Conservation (phyloP, 2,113 vertebrate genomes). For the Danio rerio region GRCz12tu NC_133187.1:21463501-21464000, state of each 20-base stretch:
- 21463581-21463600: slow-evolving; percentile 39
- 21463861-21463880: slow-evolving; percentile 45
- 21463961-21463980: slow-evolving; percentile 59
- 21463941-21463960: slow-evolving; percentile 58
- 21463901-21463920: slow-evolving; percentile 43
- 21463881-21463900: slow-evolving; percentile 47
- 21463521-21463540: background rate
- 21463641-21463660: slow-evolving; percentile 65
- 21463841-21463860: slow-evolving; percentile 47
- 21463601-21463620: slow-evolving; percentile 31
- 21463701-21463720: slow-evolving; percentile 48
- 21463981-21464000: slow-evolving; percentile 59
- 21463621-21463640: slow-evolving; percentile 56
- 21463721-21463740: slow-evolving; percentile 24
- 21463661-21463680: slow-evolving; percentile 63
- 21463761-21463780: slow-evolving; percentile 45
- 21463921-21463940: slow-evolving; percentile 38
- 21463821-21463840: slow-evolving; percentile 44
- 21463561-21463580: slow-evolving; percentile 52
- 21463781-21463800: slow-evolving; percentile 38
- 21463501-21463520: background rate
- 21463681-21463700: slow-evolving; percentile 60
- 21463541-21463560: slow-evolving; percentile 14
- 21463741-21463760: slow-evolving; percentile 3
- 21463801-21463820: slow-evolving; percentile 33